Conservation (phyloP, 2,888 invertebrate species). For the Xestia xanthographa region DNA sequence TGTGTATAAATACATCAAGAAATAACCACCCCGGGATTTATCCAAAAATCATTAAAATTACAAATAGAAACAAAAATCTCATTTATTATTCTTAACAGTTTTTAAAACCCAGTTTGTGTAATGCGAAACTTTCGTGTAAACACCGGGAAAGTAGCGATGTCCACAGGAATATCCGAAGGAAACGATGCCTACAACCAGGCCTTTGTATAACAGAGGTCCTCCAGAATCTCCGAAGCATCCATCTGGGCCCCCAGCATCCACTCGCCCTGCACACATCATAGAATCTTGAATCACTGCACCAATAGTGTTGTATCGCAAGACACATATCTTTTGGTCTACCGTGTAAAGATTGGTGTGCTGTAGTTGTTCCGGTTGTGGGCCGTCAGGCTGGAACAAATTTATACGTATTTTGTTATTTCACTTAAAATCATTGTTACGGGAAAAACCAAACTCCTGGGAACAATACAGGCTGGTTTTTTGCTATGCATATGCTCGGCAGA, state of each 20-base stretch:
- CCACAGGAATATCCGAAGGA: slow-evolving; percentile 87
- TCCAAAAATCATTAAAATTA: background rate
- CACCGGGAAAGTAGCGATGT: slow-evolving; percentile 84
- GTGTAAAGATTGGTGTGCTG: slow-evolving; percentile 79
- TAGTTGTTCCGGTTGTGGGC: slow-evolving; percentile 83
- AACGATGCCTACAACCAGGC: slow-evolving; percentile 84
- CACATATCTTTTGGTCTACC: slow-evolving; percentile 79
- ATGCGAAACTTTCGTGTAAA: slow-evolving; percentile 85
- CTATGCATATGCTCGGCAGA: background rate
- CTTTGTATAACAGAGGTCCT: slow-evolving; percentile 85
- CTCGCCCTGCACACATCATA: slow-evolving; percentile 85
- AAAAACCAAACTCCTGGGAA: background rate
- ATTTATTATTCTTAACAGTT: slow-evolving; percentile 80
- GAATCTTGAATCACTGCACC: slow-evolving; percentile 81
- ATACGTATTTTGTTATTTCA: background rate
- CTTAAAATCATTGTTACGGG: background rate
- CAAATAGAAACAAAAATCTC: slow-evolving; percentile 40
- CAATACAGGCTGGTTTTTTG: background rate
- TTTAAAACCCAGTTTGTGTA: slow-evolving; percentile 86
- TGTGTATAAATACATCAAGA: background rate
- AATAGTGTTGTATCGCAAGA: slow-evolving; percentile 79
- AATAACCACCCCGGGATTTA: background rate
- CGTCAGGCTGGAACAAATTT: slow-evolving; percentile 75
- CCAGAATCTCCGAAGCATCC: slow-evolving; percentile 88
- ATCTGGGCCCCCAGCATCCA: slow-evolving; percentile 83